phyloP scores from a whole-genome alignment of 2,888 invertebrate species.

The Leucophenga maculata region DNA sequence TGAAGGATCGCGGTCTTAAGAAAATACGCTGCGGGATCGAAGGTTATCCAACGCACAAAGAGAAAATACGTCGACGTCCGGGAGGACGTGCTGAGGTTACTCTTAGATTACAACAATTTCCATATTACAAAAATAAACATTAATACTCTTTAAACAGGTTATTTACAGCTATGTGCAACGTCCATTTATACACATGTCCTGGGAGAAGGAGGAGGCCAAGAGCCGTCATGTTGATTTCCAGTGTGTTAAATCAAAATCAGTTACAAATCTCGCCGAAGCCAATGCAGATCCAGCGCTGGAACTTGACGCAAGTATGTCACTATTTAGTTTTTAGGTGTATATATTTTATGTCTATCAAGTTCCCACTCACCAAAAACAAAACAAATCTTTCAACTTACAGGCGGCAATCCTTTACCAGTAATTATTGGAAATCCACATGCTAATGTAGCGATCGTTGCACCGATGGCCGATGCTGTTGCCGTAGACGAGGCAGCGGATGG shows the following conservation, averaged over 20 bases:
- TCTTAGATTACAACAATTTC: not conserved
- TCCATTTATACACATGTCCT: constrained; percentile 92
- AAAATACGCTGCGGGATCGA: constrained; percentile 99
- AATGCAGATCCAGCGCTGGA: constrained; percentile 87
- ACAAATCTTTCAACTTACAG: constrained; percentile 41
- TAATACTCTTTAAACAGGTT: constrained; percentile 48
- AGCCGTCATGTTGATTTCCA: constrained; percentile 99
- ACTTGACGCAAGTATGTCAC: constrained; percentile 68
- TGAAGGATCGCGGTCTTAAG: constrained; percentile 98
- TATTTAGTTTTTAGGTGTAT: not conserved
- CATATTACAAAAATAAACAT: too few relatives aligned
- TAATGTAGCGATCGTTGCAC: constrained; percentile 42
- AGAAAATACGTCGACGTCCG: constrained; percentile 95
- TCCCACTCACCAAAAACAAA: not conserved
- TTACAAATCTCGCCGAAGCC: constrained; percentile 95
- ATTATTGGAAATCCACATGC: constrained; percentile 55
- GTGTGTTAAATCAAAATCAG: constrained; percentile 97
- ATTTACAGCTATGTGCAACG: constrained; percentile 99
- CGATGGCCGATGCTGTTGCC: constrained; percentile 53
- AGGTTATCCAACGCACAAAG: constrained; percentile 99
- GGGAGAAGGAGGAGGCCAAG: constrained; percentile 99
- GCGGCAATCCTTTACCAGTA: constrained; percentile 70
- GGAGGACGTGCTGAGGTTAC: constrained; percentile 93
- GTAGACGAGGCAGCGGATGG: constrained; percentile 67
- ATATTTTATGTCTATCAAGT: not conserved